Evolutionary conservation across 1,140 invertebrate species (phyloP).

Genomic region (Hycleus phaleratus): DNA sequence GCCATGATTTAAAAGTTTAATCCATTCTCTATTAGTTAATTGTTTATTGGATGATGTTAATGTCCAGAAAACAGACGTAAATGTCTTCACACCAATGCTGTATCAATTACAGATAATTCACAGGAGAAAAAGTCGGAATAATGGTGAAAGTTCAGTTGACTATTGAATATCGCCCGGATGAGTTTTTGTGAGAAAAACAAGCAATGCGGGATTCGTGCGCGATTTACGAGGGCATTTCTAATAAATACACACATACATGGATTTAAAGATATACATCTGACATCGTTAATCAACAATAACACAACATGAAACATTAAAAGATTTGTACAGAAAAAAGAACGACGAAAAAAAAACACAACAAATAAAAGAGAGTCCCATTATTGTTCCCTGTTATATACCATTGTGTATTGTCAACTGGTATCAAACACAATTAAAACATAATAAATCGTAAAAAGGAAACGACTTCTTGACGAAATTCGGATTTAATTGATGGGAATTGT

Average conservation of each 20-base stretch:
- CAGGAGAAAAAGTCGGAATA: neutral
- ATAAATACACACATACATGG: too few species aligned
- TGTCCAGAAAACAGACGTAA: too few species aligned
- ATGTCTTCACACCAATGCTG: too few species aligned
- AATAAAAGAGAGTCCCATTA: neutral
- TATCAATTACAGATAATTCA: neutral
- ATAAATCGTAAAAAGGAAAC: conserved; percentile 29
- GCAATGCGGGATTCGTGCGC: conserved; percentile 24
- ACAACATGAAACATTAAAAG: conserved; percentile 15
- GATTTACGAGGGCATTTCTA: conserved; percentile 26
- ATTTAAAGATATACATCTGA: conserved; percentile 10
- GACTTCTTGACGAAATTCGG: conserved; percentile 19
- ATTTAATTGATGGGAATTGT: too few species aligned
- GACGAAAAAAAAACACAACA: neutral
- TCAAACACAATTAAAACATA: conserved; percentile 27
- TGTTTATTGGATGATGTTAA: too few species aligned
- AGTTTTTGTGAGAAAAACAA: conserved; percentile 26
- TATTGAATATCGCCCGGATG: conserved; percentile 11
- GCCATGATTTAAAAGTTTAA: too few species aligned
- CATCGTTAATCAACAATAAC: conserved; percentile 23
- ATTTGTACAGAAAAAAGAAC: conserved; percentile 1
- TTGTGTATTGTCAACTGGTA: conserved; percentile 4
- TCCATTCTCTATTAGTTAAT: too few species aligned
- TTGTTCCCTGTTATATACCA: neutral
- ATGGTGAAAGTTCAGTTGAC: neutral